Conservation (phyloP, 2,888 invertebrate species). For the Drosophila bunnanda region DNA sequence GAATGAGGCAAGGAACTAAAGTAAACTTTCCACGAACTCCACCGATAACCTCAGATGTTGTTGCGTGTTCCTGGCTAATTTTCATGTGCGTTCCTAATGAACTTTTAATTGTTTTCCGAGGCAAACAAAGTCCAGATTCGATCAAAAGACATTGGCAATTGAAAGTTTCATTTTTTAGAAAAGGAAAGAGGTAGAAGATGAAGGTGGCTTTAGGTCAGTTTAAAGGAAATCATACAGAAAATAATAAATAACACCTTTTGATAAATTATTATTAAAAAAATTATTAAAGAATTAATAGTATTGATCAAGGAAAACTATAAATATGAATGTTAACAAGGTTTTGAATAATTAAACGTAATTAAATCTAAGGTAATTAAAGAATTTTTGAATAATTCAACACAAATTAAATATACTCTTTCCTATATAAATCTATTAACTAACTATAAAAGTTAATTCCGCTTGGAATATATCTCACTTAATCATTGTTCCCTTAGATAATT, state of each 20-base stretch:
- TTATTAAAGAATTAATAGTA: neutral
- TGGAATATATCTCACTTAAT: constrained; percentile 5
- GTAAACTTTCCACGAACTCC: constrained; percentile 7
- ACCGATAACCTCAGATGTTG: constrained; percentile 36
- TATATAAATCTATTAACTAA: neutral
- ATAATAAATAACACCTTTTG: neutral
- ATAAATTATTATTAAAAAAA: neutral
- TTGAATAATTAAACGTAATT: neutral
- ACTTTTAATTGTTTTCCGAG: constrained; percentile 71
- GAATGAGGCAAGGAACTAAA: too few species aligned
- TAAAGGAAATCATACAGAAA: accelerated
- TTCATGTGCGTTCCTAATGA: constrained; percentile 66
- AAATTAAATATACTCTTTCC: too few species aligned
- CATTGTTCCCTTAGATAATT: neutral
- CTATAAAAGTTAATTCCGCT: neutral
- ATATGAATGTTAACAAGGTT: neutral
- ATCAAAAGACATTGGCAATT: constrained; percentile 52
- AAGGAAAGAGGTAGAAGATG: neutral
- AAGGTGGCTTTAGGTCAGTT: neutral
- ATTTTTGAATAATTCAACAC: neutral
- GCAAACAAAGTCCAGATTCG: constrained; percentile 56
- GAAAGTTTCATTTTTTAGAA: constrained; percentile 36
- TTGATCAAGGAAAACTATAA: neutral
- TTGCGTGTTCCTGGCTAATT: constrained; percentile 63
- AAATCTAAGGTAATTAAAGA: neutral